These are phyloP conservation scores for Coecobrya sp. DNA, from an alignment of 2,888 invertebrate genomes.

Conservation along the genomic window DNA sequence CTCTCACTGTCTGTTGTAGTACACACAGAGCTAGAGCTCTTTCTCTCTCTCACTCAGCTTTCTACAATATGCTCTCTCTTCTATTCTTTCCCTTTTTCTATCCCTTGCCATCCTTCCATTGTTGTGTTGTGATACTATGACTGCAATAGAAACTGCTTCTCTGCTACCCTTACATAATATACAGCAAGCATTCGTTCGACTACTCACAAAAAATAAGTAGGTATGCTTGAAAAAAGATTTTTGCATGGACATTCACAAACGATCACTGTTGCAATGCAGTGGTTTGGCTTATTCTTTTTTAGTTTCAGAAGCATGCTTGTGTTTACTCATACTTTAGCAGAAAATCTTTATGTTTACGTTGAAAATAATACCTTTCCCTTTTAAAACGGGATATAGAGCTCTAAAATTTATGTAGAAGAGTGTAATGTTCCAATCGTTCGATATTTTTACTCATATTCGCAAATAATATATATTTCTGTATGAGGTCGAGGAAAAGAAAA, in stretches of 20 bases:
- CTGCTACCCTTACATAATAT: not conserved
- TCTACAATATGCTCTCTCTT: not conserved
- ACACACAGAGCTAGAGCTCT: not conserved
- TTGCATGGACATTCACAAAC: slow-evolving; percentile 4
- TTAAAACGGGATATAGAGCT: too few species aligned
- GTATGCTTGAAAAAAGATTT: not conserved
- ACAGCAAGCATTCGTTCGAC: not conserved
- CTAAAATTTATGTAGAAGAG: too few species aligned
- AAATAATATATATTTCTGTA: too few species aligned
- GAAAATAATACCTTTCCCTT: not conserved
- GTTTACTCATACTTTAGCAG: not conserved
- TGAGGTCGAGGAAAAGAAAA: too few species aligned
- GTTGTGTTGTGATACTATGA: slow-evolving; percentile 35
- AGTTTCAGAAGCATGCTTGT: not conserved
- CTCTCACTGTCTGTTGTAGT: slow-evolving; percentile 24
- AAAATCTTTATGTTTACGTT: too few species aligned
- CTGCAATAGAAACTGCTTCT: not conserved
- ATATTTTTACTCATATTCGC: too few species aligned
- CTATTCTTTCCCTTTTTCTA: not conserved
- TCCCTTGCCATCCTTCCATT: slow-evolving; percentile 67
- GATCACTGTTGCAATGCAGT: slow-evolving; percentile 76
- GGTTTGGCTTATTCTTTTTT: slow-evolving; percentile 56
- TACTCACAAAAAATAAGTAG: too few species aligned
- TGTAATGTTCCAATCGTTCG: too few species aligned
- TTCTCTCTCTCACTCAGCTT: slow-evolving; percentile 16